Conservation (phyloP, 1,140 invertebrate genomes). For the Danaus melanippus region DNA sequence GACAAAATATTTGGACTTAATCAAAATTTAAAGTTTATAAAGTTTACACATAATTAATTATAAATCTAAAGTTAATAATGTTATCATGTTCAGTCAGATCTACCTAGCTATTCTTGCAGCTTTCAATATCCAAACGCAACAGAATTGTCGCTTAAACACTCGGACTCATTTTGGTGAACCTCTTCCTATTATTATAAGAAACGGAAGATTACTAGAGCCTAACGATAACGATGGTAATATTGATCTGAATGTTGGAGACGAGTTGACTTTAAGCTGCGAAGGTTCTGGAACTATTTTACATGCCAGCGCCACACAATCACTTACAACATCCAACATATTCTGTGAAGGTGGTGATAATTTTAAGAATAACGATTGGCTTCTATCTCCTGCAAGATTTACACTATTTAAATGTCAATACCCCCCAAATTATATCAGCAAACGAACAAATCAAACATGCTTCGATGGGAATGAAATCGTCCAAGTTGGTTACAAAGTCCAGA, state of each 20-base stretch:
- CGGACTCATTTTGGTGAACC: slow-evolving; percentile 47
- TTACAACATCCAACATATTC: slow-evolving; percentile 31
- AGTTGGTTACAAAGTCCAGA: slow-evolving; percentile 49
- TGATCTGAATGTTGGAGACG: slow-evolving; percentile 36
- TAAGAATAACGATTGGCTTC: slow-evolving; percentile 45
- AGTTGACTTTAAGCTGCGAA: slow-evolving; percentile 44
- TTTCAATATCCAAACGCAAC: slow-evolving; percentile 31
- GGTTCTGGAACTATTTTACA: slow-evolving; percentile 31
- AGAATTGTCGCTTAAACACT: slow-evolving; percentile 40
- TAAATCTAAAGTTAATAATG: too few relatives aligned
- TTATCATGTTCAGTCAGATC: too few relatives aligned
- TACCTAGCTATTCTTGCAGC: slow-evolving; percentile 31
- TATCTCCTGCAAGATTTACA: slow-evolving; percentile 29
- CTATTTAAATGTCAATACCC: slow-evolving; percentile 37
- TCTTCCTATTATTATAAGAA: slow-evolving; percentile 42
- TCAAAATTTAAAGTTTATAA: too few relatives aligned
- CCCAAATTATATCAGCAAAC: slow-evolving; percentile 36
- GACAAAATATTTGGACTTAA: too few relatives aligned
- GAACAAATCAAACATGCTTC: slow-evolving; percentile 50
- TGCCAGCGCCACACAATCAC: slow-evolving; percentile 24
- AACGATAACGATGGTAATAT: slow-evolving; percentile 44
- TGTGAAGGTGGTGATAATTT: slow-evolving; percentile 47
- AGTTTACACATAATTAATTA: too few relatives aligned
- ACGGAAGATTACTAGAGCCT: slow-evolving; percentile 45
- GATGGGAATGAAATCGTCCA: slow-evolving; percentile 39